Base-by-base conservation (phyloP, 2,888 invertebrate genomes). In the Meandrusa payeni region DNA sequence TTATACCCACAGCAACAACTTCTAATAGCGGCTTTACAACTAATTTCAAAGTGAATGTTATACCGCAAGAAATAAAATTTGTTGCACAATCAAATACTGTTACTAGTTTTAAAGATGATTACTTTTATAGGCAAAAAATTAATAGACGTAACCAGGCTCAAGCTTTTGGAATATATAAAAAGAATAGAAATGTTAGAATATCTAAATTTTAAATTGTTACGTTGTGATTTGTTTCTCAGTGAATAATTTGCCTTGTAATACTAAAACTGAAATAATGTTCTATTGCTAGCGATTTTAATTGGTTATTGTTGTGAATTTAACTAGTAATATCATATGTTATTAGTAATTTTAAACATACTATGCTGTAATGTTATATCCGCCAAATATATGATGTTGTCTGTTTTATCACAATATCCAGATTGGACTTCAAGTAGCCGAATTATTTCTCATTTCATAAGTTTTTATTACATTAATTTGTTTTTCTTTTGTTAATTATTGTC, bases 1-100 rank as follows among this genome's bases (percentile, higher is more conserved):
- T 77, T 41, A 55, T 73, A 42, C 85, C 87, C 1, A 80, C 83
- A 2, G 80, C 70, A 1, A 61, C 74, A 11, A 79, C 73, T 2
- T 86, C 86, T 3, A 69, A 55, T 26, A 66, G 57, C 37, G 88
- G 88, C 1, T 86, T 72, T 46, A 88, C 88, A 12, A 79, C 83
- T 34, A 70, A 69, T 34, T 88, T 88, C 50, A 73, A 66, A 67
- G 73, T 88, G 1, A 78, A 77, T 41, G 54, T 80, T 1, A 50
- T 82, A 41, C 70, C 81, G 3, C 58, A 65, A 41, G 65, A 77
- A 51, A 64, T 70, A 1, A 58, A 77, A 46, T 80, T 83, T 59
- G 66, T 76, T 7, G 83, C 79, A 2, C 74, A 77, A 55, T 54
- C 69, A 0, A 67, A 48, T 41, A 61, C 64, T 41, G 33, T 64